These are phyloP conservation scores for Deilephila elpenor DNA, from an alignment of 2,888 invertebrate species.

Conservation along the genomic window DNA sequence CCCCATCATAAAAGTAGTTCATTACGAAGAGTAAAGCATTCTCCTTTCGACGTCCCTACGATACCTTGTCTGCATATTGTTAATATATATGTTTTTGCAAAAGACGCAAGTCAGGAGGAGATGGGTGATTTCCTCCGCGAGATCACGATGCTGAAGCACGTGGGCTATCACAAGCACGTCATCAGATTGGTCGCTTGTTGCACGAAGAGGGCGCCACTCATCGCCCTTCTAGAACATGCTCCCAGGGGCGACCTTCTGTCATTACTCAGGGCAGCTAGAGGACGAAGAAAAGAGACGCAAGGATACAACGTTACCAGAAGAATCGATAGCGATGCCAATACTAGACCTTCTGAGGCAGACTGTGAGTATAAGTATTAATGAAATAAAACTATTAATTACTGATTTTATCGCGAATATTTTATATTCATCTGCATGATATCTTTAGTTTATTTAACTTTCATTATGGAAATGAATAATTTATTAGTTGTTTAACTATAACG, in stretches of 20 bases:
- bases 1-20: too few relatives aligned
- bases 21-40: too few relatives aligned
- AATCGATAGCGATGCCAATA: conserved; percentile 60
- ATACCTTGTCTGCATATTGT: too few relatives aligned
- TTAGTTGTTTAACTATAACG: too few relatives aligned
- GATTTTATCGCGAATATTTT: not conserved
- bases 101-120: conserved; percentile 84
- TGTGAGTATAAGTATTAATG: conserved; percentile 72
- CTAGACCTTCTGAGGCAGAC: conserved; percentile 83
- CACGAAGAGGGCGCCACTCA: conserved; percentile 87
- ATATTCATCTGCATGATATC: too few relatives aligned
- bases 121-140: conserved; percentile 90
- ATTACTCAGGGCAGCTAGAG: conserved; percentile 83
- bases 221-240: conserved; percentile 91
- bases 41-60: too few relatives aligned
- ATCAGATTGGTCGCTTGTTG: conserved; percentile 91
- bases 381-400: not conserved
- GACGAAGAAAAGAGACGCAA: conserved; percentile 56
- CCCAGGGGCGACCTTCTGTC: conserved; percentile 90
- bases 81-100: conserved; percentile 57
- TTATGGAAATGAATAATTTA: too few relatives aligned
- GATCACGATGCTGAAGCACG: conserved; percentile 90
- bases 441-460: too few relatives aligned
- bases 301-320: conserved; percentile 77
- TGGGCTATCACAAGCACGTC: conserved; percentile 90